Percentiles rank a stretch among this genome's conserved stretches.
These are phyloP conservation scores for Amblyopsis rosae DNA, from an alignment of 2,113 vertebrate genomes.

Conservation along the genomic window DNA sequence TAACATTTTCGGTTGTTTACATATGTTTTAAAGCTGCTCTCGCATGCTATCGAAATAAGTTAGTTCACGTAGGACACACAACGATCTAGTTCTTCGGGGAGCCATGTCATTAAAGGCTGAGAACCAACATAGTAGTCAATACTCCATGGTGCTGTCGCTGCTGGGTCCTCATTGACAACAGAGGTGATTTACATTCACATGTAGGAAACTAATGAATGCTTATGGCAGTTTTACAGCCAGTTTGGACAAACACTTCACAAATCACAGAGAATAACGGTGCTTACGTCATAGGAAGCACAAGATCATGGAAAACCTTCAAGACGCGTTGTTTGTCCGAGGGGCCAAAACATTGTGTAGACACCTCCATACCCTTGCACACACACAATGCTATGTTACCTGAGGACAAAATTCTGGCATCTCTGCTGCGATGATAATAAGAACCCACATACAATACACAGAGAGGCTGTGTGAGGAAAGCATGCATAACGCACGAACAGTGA, in stretches of 20 bases:
- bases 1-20: too few relatives aligned
- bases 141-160: conserved; percentile 52
- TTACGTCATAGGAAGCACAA: conserved; percentile 32
- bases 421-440: conserved; percentile 45
- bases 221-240: conserved; percentile 13
- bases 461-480: conserved; percentile 32
- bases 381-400: conserved; percentile 29
- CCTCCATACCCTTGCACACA: not conserved
- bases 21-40: too few relatives aligned
- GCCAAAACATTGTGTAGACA: conserved; percentile 19
- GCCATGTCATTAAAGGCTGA: too few relatives aligned
- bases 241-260: conserved; percentile 8
- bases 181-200: conserved; percentile 39
- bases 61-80: too few relatives aligned
- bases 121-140: not conserved
- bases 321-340: conserved; percentile 26
- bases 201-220: conserved; percentile 40
- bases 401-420: conserved; percentile 55
- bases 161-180: conserved; percentile 34
- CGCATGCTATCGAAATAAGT: too few relatives aligned
- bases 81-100: too few relatives aligned
- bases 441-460: conserved; percentile 34
- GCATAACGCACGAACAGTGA: conserved; percentile 35
- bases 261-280: conserved; percentile 11
- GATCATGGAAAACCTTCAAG: conserved; percentile 17